Evolutionary conservation across 1,140 invertebrate species (phyloP).

Genomic region (Lucilia sericata): DNA sequence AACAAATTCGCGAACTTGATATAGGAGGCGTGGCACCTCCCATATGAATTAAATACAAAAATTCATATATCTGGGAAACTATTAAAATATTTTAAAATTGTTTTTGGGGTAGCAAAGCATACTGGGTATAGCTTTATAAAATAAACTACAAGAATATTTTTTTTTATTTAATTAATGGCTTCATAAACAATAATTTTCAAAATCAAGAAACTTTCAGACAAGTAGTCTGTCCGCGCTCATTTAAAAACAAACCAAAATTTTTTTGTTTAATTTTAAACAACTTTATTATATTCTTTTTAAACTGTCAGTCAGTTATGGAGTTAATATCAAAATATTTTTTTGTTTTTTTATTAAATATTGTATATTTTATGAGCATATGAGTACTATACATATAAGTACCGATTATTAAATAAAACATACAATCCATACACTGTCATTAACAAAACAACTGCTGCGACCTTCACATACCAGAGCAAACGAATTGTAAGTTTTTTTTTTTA

Average conservation of each 20-base stretch:
- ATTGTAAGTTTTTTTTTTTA: slow-evolving; percentile 42
- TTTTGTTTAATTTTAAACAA: slow-evolving; percentile 8
- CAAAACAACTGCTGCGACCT: slow-evolving; percentile 68
- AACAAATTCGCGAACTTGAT: too few species aligned
- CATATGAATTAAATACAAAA: too few species aligned
- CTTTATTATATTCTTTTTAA: slow-evolving; percentile 14
- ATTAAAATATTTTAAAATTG: too few species aligned
- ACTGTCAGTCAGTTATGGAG: slow-evolving; percentile 4
- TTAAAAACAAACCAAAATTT: neutral
- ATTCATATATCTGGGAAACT: too few species aligned
- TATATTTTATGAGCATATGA: neutral
- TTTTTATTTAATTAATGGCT: too few species aligned
- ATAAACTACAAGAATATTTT: too few species aligned
- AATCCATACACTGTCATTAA: slow-evolving; percentile 63
- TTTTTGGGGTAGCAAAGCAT: too few species aligned
- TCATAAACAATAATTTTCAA: neutral
- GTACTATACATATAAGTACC: neutral
- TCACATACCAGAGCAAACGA: slow-evolving; percentile 65
- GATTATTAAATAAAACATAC: neutral
- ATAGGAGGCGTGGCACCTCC: too few species aligned
- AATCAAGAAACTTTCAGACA: neutral
- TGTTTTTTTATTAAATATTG: slow-evolving; percentile 42
- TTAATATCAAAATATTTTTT: neutral
- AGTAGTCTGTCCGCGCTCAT: neutral
- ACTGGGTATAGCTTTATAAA: too few species aligned